Percentiles rank a stretch among this genome's conserved stretches.
Conservation (phyloP, 2,888 invertebrate species). For the Cantharis nigra region DNA sequence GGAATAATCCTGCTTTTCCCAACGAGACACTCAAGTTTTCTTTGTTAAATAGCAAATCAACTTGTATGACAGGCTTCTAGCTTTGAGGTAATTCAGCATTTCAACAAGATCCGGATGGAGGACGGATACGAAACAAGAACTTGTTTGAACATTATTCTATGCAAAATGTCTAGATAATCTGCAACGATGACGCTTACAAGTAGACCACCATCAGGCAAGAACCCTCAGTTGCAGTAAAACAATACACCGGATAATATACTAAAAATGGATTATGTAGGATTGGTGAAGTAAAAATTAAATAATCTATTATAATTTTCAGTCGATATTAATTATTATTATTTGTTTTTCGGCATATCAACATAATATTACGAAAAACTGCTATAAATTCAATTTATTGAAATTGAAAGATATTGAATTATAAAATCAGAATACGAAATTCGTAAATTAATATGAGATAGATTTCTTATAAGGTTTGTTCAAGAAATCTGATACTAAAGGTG, state of each 20-base stretch:
- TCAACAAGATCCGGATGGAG: neutral
- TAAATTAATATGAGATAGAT: neutral
- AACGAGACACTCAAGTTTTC: neutral
- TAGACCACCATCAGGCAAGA: neutral
- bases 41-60: neutral
- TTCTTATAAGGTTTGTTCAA: neutral
- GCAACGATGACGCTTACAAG: neutral
- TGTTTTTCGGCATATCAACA: neutral
- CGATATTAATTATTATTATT: too few relatives aligned
- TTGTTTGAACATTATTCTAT: neutral
- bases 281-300: too few relatives aligned
- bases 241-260: neutral
- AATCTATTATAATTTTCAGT: too few relatives aligned
- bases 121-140: neutral
- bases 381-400: neutral
- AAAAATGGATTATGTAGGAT: too few relatives aligned
- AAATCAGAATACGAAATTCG: too few relatives aligned
- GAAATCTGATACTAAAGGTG: neutral
- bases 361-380: neutral
- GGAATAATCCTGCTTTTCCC: neutral
- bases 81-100: neutral
- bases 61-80: neutral
- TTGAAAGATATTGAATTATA: neutral
- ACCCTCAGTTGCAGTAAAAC: neutral
- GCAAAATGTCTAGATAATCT: neutral